A percentile compares a stretch with the other conserved stretches of the same genome.
phyloP scores from a whole-genome alignment of 2,113 vertebrate species.

The Maccullochella peelii region DNA sequence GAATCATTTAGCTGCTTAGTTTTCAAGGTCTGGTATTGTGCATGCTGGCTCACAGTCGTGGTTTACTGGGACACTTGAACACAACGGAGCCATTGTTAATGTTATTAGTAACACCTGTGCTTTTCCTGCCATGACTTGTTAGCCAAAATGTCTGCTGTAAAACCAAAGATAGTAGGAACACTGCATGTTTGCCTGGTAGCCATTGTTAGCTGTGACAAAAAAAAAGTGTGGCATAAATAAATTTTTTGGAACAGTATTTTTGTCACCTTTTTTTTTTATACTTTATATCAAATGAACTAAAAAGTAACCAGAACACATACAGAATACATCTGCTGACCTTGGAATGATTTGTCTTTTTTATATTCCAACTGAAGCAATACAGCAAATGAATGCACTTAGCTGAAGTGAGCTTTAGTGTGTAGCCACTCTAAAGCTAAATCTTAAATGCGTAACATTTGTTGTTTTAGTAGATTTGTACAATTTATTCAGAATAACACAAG shows the following conservation, averaged over 20 bases:
- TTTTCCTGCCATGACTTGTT: background rate
- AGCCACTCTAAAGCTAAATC: background rate
- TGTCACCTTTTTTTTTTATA: background rate
- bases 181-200: background rate
- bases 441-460: background rate
- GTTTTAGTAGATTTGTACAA: background rate
- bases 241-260: background rate
- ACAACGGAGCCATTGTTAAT: conserved; percentile 1
- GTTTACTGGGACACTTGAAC: background rate
- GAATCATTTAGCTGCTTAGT: background rate
- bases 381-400: background rate
- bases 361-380: background rate
- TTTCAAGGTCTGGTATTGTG: background rate
- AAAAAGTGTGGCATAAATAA: background rate
- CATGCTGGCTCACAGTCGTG: background rate
- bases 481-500: background rate
- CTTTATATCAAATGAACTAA: background rate
- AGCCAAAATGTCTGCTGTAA: background rate
- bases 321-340: background rate
- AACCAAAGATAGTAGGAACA: background rate
- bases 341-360: background rate
- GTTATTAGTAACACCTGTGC: conserved; percentile 20
- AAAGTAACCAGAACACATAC: background rate
- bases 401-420: background rate
- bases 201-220: background rate